A percentile compares a stretch with the other conserved stretches of the same genome.
Conservation (phyloP, 2,797 vertebrate species). For the Ptychadena robeensis region DNA sequence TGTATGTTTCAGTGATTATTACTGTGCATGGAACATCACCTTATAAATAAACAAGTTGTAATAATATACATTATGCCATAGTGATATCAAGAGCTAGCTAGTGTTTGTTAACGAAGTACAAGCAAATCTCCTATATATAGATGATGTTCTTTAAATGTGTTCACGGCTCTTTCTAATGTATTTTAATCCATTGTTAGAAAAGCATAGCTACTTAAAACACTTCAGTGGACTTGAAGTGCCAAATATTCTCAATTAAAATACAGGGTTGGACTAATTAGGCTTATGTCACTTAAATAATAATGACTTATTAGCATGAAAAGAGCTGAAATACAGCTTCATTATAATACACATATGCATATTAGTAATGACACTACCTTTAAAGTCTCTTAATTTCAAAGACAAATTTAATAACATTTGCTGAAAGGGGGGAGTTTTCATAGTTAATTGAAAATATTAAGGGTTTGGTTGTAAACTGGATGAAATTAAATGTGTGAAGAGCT, state of each 20-base stretch:
- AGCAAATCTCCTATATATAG: neutral
- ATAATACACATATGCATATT: conserved; percentile 36
- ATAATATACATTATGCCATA: neutral
- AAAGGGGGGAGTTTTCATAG: conserved; percentile 18
- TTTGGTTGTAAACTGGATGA: conserved; percentile 9
- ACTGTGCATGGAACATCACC: neutral
- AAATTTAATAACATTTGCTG: conserved; percentile 44
- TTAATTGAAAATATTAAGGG: conserved; percentile 38
- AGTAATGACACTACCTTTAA: conserved; percentile 40
- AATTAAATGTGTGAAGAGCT: conserved; percentile 19
- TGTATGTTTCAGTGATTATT: neutral
- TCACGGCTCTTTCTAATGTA: conserved; percentile 14
- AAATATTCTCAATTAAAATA: conserved; percentile 42
- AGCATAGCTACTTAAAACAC: conserved; percentile 15
- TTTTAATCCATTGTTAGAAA: conserved; percentile 33
- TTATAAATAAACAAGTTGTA: neutral
- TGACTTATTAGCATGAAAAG: conserved; percentile 38
- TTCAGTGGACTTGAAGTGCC: conserved; percentile 38
- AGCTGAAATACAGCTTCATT: conserved; percentile 35
- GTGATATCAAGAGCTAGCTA: neutral
- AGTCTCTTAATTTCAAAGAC: conserved; percentile 42
- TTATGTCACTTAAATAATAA: conserved; percentile 41
- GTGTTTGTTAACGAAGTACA: neutral
- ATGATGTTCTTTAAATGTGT: conserved; percentile 7
- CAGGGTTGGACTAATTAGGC: conserved; percentile 39